Evolutionary conservation across 2,113 vertebrate species (phyloP).

Genomic region (Nanorana parkeri): DNA sequence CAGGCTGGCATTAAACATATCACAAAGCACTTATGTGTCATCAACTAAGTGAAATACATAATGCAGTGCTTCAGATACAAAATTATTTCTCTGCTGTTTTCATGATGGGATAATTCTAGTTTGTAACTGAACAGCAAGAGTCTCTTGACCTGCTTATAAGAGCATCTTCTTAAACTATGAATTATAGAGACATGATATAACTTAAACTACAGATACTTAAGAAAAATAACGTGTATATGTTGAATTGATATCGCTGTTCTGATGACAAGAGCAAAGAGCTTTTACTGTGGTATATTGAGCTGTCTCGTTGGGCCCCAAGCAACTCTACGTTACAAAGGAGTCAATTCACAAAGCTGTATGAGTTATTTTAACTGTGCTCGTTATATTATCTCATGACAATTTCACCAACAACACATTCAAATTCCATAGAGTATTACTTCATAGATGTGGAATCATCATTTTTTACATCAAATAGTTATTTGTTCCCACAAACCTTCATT

Average conservation of each 20-base stretch:
- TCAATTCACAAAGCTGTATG: no score
- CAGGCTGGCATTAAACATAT: slow-evolving; percentile 25
- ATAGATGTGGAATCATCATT: no score
- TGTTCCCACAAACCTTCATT: no score
- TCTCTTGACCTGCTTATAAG: slow-evolving; percentile 34
- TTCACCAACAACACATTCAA: no score
- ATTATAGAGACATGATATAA: slow-evolving; percentile 39
- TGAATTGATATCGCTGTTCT: neutral
- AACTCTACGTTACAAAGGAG: no score
- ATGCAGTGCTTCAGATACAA: slow-evolving; percentile 36
- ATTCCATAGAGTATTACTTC: no score
- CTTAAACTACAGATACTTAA: slow-evolving; percentile 1
- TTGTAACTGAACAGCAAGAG: slow-evolving; percentile 30
- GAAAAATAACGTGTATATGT: neutral
- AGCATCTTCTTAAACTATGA: slow-evolving; percentile 33
- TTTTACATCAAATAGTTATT: no score
- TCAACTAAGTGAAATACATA: slow-evolving; percentile 44
- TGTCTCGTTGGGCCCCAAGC: neutral
- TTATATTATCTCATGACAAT: no score
- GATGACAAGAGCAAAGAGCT: neutral
- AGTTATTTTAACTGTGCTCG: no score
- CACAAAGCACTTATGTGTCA: slow-evolving; percentile 41
- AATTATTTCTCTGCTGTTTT: slow-evolving; percentile 29
- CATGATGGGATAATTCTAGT: slow-evolving; percentile 47
- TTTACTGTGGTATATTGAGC: neutral